phyloP scores from a whole-genome alignment of 2,888 invertebrate species.

The Campoplex capitator region DNA sequence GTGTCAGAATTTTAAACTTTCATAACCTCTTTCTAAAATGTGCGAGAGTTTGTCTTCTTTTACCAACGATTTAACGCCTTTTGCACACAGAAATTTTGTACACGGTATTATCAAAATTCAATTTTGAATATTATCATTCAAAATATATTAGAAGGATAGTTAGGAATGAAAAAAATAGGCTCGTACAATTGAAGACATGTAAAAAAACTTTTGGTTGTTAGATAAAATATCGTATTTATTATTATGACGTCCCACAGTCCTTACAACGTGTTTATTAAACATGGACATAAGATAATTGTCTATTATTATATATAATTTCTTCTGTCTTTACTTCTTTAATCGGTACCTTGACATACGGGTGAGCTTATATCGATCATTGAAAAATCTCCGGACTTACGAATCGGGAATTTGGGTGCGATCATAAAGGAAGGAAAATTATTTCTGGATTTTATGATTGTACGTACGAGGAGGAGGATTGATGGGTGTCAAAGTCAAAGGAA shows the following conservation, averaged over 20 bases:
- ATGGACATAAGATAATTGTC: slow-evolving; percentile 65
- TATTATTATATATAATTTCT: slow-evolving; percentile 43
- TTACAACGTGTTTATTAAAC: slow-evolving; percentile 69
- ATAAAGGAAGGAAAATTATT: not conserved
- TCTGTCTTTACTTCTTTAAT: slow-evolving; percentile 35
- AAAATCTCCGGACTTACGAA: slow-evolving; percentile 49
- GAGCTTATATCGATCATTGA: slow-evolving; percentile 40
- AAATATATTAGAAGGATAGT: not conserved
- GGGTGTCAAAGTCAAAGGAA: slow-evolving; percentile 7
- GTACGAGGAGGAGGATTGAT: slow-evolving; percentile 19
- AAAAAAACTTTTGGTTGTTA: slow-evolving; percentile 61
- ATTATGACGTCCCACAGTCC: slow-evolving; percentile 79
- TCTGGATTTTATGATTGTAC: not conserved
- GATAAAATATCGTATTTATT: slow-evolving; percentile 83
- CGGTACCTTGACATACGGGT: slow-evolving; percentile 49
- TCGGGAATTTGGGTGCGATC: slow-evolving; percentile 1
- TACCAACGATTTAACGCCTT: no score
- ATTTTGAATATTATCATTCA: not conserved
- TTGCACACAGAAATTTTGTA: no score
- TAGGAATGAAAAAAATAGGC: not conserved
- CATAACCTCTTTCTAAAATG: slow-evolving; percentile 58
- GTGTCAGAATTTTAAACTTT: slow-evolving; percentile 43
- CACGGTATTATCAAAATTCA: not conserved
- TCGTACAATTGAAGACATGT: slow-evolving; percentile 19
- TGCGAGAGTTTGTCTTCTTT: not conserved